Evolutionary conservation across 2,113 vertebrate species (phyloP).

Genomic region (Heterochromis multidens): DNA sequence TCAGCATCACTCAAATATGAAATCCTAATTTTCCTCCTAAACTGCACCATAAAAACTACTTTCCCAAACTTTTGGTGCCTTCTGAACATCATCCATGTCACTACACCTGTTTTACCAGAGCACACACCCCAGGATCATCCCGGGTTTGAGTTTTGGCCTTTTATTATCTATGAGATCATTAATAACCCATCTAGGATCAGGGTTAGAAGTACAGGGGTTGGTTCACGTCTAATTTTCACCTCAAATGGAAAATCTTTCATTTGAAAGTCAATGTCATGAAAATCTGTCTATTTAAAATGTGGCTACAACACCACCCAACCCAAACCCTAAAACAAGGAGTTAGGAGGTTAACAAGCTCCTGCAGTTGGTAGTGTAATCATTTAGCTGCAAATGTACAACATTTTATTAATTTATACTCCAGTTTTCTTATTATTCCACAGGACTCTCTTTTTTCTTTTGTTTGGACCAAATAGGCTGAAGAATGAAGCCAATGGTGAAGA

Average conservation of each 20-base stretch:
- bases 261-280: not conserved
- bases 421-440: not conserved
- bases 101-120: not conserved
- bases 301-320: not conserved
- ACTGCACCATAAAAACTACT: fast-evolving
- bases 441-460: too few species aligned
- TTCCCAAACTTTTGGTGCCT: not conserved
- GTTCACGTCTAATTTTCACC: not conserved
- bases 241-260: fast-evolving
- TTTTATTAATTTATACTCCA: not conserved
- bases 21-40: not conserved
- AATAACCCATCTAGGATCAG: not conserved
- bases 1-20: not conserved
- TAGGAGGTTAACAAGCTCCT: not conserved
- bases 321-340: not conserved
- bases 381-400: not conserved
- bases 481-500: too few species aligned
- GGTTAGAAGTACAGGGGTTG: fast-evolving
- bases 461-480: too few species aligned
- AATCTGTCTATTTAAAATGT: not conserved
- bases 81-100: not conserved
- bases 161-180: not conserved
- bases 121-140: fast-evolving
- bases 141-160: not conserved
- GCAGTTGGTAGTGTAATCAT: not conserved